Evolutionary conservation across 2,113 vertebrate genomes (phyloP).

Genomic region (Eudyptes chrysolophus): DNA sequence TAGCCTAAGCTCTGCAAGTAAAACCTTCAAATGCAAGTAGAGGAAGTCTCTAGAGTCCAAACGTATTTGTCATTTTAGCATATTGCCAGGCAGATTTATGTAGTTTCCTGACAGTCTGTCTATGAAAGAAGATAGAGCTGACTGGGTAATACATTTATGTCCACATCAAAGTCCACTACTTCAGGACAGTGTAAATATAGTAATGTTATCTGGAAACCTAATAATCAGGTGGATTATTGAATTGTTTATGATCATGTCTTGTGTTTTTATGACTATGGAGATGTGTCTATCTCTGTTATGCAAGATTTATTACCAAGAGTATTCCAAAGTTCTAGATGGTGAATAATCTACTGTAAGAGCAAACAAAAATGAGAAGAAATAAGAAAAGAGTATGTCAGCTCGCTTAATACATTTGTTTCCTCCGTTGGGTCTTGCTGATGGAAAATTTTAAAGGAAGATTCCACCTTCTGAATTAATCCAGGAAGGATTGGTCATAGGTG

Average conservation of each 20-base stretch:
- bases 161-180: not conserved
- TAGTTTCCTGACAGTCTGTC: not conserved
- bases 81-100: not conserved
- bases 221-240: not conserved
- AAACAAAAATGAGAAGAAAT: not conserved
- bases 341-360: not conserved
- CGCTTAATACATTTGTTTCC: not conserved
- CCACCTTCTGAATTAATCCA: not conserved
- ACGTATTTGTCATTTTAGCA: not conserved
- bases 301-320: not conserved
- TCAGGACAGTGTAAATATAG: not conserved
- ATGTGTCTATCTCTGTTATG: not conserved
- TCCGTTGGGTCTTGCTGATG: not conserved
- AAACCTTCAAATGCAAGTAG: not conserved
- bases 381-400: not conserved
- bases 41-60: not conserved
- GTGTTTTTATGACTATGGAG: not conserved
- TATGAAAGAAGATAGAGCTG: not conserved
- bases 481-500: not conserved
- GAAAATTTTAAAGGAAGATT: not conserved
- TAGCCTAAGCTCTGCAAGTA: not conserved
- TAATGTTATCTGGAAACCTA: not conserved
- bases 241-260: not conserved
- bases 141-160: not conserved
- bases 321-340: not conserved